Base-by-base conservation (phyloP, 2,113 vertebrate genomes). In the Benitochromis conjunctus region DNA sequence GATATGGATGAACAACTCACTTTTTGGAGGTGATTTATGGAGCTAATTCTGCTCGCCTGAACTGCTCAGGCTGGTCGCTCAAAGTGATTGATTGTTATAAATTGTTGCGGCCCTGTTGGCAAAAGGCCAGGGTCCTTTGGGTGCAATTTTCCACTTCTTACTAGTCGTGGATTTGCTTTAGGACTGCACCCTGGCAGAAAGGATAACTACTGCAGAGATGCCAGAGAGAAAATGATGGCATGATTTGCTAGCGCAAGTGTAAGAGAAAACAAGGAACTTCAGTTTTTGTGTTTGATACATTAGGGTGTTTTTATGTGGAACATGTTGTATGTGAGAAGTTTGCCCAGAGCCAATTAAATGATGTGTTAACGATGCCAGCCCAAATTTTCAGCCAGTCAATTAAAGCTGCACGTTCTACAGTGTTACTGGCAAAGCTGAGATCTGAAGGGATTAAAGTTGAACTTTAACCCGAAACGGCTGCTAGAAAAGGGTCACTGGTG, bases 381-480 rank as follows among this genome's bases (percentile, higher is more conserved):
- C 74, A 58, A 41, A 90, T 82, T 91, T 34, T 91, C 55, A 91
- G 85, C 79, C 81, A 83, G 82, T 92, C 86, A 88, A 92, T 93
- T 93, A 93, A 93, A 86, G 71, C 64, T 78, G 80, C 89, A 85
- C 83, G 88, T 83, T 91, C 79, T 80, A 62, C 84, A 83, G 86
- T 82, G 88, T 91, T 71, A 83, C 82, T 82, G 84, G 88, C 89
- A 88, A 83, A 43, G 9, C 34, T 13, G 82, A 91, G 69, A 92
- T 90, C 83, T 80, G 29, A 89, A 85, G 83, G 92, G 91, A 92
- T 94, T 93, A 91, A 88, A 86, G 77, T 14, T 79, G 86, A 92
- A 91, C 90, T 88, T 86, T 90, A 77, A 86, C 88, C 83, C 12
- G 16, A 85, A 89, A 89, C 71, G 82, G 51, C 79, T 62, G 83